A percentile compares a stretch with the other conserved stretches of the same genome.
phyloP scores from a whole-genome alignment of 1,140 invertebrate genomes.

The Theocolax elegans region DNA sequence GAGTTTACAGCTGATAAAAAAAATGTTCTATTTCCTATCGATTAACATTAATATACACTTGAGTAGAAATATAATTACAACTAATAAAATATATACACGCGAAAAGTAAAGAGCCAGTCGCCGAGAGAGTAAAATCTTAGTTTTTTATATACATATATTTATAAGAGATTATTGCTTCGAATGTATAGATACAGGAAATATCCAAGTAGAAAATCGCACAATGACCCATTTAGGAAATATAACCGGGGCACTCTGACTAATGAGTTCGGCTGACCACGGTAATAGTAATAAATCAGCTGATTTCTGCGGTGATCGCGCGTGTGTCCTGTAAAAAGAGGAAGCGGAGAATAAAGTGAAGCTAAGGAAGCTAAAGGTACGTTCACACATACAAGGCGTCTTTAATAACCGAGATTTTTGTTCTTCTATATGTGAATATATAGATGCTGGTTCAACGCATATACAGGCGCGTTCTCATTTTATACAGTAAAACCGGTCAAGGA shows the following conservation, averaged over 20 bases:
- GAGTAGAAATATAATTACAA: no score
- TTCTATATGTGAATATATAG: not conserved
- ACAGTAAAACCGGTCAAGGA: slow-evolving; percentile 58
- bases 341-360: not conserved
- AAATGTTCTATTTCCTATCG: no score
- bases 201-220: not conserved
- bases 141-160: no score
- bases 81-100: no score
- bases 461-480: slow-evolving; percentile 9
- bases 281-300: slow-evolving; percentile 5
- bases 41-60: no score
- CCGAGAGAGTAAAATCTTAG: no score
- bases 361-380: not conserved
- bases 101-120: no score
- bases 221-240: slow-evolving; percentile 18
- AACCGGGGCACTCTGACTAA: slow-evolving; percentile 4
- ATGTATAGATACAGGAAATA: no score
- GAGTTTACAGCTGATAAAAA: no score
- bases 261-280: not conserved
- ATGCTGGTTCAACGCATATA: not conserved
- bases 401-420: slow-evolving; percentile 16
- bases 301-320: slow-evolving; percentile 19
- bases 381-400: not conserved
- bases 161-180: no score
- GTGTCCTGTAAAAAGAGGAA: not conserved